phyloP scores from a whole-genome alignment of 2,797 vertebrate species.

The Chaetophractus vellerosus region DNA sequence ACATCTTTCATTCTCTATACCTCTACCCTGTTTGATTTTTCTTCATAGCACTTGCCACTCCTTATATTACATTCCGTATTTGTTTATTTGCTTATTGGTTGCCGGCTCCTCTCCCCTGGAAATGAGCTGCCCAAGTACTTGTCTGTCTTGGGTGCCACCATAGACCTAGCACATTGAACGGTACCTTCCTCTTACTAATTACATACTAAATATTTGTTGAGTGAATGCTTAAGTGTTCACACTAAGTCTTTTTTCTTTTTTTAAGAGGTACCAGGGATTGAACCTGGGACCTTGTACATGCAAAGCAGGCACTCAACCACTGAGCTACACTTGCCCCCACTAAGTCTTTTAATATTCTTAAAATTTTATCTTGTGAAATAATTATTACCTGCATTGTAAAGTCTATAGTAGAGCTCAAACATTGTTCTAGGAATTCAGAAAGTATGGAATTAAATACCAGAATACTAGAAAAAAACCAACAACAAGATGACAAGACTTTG shows the following conservation, averaged over 20 bases:
- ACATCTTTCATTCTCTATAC: background rate
- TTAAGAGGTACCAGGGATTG: too few species aligned
- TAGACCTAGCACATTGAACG: background rate
- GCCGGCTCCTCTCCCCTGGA: background rate
- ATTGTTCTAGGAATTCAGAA: conserved; percentile 13
- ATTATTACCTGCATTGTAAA: background rate
- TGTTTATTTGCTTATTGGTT: background rate
- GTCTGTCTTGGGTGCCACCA: too few species aligned
- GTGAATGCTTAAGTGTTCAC: background rate
- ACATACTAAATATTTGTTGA: background rate
- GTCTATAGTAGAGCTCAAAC: background rate
- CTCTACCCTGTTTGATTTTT: background rate
- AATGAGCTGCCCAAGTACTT: background rate
- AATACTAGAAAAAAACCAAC: background rate
- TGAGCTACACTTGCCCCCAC: too few species aligned
- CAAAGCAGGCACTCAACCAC: too few species aligned
- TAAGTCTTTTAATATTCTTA: background rate
- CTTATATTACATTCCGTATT: background rate
- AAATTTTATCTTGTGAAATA: conserved; percentile 45
- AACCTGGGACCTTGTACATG: too few species aligned
- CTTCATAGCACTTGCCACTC: background rate
- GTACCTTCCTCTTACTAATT: background rate
- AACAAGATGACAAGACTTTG: background rate
- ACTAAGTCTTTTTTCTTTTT: background rate
- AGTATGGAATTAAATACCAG: background rate